Evolutionary conservation across 2,888 invertebrate species (phyloP), one percentile per base, ranked within the genome.

Genomic region (Pomacea canaliculata): DNA sequence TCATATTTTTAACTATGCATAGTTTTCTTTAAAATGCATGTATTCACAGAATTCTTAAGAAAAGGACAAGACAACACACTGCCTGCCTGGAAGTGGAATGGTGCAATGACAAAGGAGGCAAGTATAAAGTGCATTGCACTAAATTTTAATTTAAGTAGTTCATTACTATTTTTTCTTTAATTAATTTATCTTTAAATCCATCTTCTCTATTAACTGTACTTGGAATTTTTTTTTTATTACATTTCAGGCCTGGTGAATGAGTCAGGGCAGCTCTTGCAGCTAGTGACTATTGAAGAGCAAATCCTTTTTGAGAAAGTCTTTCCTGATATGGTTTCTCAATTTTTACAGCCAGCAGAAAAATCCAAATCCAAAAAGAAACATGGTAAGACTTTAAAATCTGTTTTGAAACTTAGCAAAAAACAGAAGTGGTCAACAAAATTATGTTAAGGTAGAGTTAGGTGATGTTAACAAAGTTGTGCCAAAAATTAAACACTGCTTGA

Each of bases 11-110:
- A 37, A 37, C 5, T 37, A 37, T 37, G 37, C 37, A 3, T 37
- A 37, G 37, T 37, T 37, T 37, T 13, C 16, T 56, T 56, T 56
- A 56, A 56, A 56, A 56, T 56, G 3, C 51, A 56, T 70, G 18
- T 82, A 83, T 48, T 66, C 37, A 1, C 80, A 88, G 88, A 68
- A 87, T 90, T 77, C 82, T 88, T 62, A 90, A 89, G 80, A 80
- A 81, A 23, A 77, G 89, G 65, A 80, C 86, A 0, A 80, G 86
- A 75, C 84, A 88, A 60, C 85, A 87, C 27, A 83, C 86, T 37
- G 83, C 86, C 16, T 87, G 86, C 76, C 86, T 81, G 78, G 89
- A 90, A 81, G 82, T 90, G 0, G 82, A 85, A 70, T 90, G 90
- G 89, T 27, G 81, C 37, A 67, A 67, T n/a, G 19, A 27, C 46